Percentiles rank a stretch among this genome's conserved stretches.
These are phyloP conservation scores for Acanthococcus lagerstroemiae DNA, from an alignment of 2,888 invertebrate species.

Conservation along the genomic window DNA sequence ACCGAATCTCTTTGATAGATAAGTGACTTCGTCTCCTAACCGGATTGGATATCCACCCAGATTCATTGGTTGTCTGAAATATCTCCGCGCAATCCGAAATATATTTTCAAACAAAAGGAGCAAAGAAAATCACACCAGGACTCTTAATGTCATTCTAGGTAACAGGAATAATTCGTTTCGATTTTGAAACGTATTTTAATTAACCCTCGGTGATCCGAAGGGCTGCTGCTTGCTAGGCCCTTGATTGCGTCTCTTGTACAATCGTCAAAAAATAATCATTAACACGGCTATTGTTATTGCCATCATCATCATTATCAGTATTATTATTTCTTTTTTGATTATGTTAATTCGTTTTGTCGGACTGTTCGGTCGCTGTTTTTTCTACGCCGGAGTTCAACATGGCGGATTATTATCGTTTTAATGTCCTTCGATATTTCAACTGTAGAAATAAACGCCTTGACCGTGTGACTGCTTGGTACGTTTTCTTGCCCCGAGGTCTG, in stretches of 20 bases:
- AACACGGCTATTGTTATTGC: neutral
- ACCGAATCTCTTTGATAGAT: no score
- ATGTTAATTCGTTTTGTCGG: constrained; percentile 8
- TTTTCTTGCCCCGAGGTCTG: no score
- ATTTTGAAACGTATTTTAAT: no score
- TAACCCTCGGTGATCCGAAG: no score
- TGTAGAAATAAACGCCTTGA: neutral
- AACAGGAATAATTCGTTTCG: no score
- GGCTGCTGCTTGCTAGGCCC: neutral
- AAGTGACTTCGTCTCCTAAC: no score
- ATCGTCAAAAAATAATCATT: neutral
- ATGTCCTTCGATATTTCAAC: neutral
- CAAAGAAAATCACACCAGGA: no score
- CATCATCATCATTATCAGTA: neutral
- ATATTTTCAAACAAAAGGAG: no score
- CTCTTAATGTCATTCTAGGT: no score
- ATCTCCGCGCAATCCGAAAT: no score
- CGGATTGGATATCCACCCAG: no score
- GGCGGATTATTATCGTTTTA: neutral
- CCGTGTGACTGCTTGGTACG: neutral
- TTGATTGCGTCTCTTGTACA: neutral
- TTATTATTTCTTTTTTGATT: neutral
- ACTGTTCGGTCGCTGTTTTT: neutral
- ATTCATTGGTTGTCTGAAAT: no score
- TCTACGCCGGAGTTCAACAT: neutral